Evolutionary conservation across 2,797 vertebrate genomes (phyloP).

Genomic region (Mycteria americana): DNA sequence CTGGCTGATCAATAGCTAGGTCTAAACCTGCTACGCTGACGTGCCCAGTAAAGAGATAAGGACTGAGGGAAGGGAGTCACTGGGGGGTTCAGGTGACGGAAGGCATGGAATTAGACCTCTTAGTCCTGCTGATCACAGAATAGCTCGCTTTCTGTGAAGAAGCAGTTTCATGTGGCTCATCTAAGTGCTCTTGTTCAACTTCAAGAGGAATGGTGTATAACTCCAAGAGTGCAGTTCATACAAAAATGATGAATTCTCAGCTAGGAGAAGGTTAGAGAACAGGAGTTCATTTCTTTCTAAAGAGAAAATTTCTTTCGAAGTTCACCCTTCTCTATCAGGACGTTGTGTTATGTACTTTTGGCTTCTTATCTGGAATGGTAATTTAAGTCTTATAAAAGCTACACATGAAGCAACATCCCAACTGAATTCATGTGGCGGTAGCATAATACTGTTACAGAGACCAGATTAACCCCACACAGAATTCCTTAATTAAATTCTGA

Average conservation of each 20-base stretch:
- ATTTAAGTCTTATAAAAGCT: neutral
- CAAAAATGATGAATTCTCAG: neutral
- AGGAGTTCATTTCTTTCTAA: neutral
- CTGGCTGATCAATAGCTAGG: rapidly evolving
- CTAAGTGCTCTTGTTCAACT: neutral
- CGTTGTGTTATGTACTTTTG: neutral
- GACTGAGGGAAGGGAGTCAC: neutral
- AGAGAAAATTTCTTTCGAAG: neutral
- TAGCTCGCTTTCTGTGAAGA: neutral
- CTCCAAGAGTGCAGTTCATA: neutral
- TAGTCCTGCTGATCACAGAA: neutral
- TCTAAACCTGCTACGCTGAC: neutral
- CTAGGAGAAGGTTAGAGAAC: neutral
- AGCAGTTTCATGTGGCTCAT: neutral
- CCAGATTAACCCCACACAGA: neutral
- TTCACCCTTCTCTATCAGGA: neutral
- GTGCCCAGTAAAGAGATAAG: neutral
- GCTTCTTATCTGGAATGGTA: neutral
- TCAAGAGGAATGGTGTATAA: neutral
- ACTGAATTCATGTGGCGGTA: neutral
- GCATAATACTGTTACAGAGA: neutral
- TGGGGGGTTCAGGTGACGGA: neutral
- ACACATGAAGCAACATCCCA: neutral
- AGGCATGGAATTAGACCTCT: neutral
- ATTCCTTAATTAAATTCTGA: neutral